Percentiles rank a stretch among this genome's conserved stretches.
phyloP scores from a whole-genome alignment of 2,797 vertebrate genomes.

The Rhynchotus rufescens region DNA sequence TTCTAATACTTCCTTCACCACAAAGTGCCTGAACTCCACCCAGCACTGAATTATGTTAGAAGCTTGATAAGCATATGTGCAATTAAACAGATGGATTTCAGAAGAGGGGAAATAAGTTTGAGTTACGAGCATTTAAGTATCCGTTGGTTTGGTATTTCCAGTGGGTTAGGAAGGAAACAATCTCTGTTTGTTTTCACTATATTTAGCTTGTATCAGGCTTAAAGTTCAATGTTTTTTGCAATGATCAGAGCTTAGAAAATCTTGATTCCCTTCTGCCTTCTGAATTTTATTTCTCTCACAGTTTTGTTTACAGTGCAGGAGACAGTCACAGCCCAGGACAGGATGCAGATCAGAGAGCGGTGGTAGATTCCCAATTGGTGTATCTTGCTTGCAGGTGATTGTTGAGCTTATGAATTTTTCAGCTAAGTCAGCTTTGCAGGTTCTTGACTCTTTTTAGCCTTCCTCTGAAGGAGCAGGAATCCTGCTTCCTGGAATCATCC shows the following conservation, averaged over 20 bases:
- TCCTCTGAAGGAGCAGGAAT: not conserved
- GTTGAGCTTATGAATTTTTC: not conserved
- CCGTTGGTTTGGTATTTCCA: not conserved
- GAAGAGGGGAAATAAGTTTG: not conserved
- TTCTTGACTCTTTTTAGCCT: not conserved
- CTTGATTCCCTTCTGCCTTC: not conserved
- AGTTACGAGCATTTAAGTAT: not conserved
- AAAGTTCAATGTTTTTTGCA: not conserved
- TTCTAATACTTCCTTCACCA: not conserved
- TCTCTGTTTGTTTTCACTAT: not conserved
- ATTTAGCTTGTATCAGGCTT: not conserved
- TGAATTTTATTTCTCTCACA: not conserved
- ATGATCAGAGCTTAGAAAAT: not conserved
- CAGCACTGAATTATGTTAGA: not conserved
- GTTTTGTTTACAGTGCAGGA: not conserved
- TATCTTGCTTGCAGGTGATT: not conserved
- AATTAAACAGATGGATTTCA: not conserved
- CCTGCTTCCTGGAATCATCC: not conserved
- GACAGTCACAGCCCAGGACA: not conserved
- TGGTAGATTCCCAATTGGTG: not conserved
- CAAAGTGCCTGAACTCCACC: not conserved
- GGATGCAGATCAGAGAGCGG: not conserved
- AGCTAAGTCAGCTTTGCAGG: not conserved
- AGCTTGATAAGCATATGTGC: not conserved
- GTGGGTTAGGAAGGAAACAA: not conserved